Base-by-base conservation (phyloP, 2,797 vertebrate species). In the Lagodon rhomboides region DNA sequence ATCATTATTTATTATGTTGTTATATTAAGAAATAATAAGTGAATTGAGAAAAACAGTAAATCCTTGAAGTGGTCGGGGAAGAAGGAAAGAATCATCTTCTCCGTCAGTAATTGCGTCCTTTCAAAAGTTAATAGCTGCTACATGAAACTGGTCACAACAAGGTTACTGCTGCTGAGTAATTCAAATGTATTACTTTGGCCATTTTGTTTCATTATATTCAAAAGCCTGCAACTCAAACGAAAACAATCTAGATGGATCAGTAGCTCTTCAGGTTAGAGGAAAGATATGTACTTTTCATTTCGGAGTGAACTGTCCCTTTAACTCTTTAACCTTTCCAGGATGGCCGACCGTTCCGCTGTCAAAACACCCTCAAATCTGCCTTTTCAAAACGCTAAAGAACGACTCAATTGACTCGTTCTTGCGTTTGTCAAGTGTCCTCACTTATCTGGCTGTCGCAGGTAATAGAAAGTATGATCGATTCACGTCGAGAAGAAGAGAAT, bases 391-490 rank as follows among this genome's bases (percentile, higher is more conserved):
- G 25, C 34, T 10, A 3, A 61, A 75, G 54, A 60, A 70, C 53
- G 43, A 55, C 56, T 58, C 51, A 79, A 79, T 67, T 56, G 74
- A 74, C 75, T 80, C 20, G 12, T 50, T 85, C 46, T 72, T 49
- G 1, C 30, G 22, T 82, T 79, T 73, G 59, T 79, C 49, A 85
- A 68, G 74, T 74, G 64, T 66, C 72, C 60, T 61, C 65, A 67
- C 77, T 79, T 56, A 51, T 64, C 56, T 54, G 17, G 38, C 59
- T 75, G 77, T 88, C 83, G 65, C 46, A 59, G 55, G 64, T 83
- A 86, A 89, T 80, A 53, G 81, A 87, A 86, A 87, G 84, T 61
- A 74, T 77, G 79, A 91, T 90, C 18, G 77, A 90, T 87, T 90
- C 54, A 59, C 61, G 58, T 82, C 75, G 66, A 68, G 73, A 87